phyloP scores from a whole-genome alignment of 2,797 vertebrate genomes.

The Glyptemys insculpta region DNA sequence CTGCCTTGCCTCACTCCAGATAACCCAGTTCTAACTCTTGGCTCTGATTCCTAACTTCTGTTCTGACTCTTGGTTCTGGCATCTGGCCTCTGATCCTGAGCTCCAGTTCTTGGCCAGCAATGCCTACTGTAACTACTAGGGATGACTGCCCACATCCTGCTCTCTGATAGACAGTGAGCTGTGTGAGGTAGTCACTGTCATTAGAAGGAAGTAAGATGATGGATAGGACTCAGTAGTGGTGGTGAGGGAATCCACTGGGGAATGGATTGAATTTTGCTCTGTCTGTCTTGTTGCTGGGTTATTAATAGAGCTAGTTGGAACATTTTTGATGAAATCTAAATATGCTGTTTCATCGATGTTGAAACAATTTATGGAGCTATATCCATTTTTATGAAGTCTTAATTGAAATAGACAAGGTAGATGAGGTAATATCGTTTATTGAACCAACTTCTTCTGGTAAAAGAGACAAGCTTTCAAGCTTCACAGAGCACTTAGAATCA shows the following conservation, averaged over 20 bases:
- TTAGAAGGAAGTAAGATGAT: background rate
- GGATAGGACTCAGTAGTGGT: background rate
- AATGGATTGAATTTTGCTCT: background rate
- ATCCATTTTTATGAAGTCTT: background rate
- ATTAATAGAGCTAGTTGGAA: background rate
- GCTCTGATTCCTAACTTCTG: too few species aligned
- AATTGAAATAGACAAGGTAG: background rate
- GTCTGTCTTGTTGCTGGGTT: background rate
- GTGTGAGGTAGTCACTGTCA: background rate
- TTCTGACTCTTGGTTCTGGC: background rate
- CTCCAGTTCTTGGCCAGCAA: too few species aligned
- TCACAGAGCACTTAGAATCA: background rate
- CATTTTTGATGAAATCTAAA: constrained; percentile 3
- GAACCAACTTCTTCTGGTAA: background rate
- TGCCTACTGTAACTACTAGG: background rate
- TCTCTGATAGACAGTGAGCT: background rate
- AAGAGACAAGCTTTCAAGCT: background rate
- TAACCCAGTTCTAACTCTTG: background rate
- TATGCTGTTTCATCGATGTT: constrained; percentile 4
- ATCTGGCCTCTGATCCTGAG: too few species aligned
- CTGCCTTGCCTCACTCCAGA: background rate
- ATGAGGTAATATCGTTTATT: background rate
- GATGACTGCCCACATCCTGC: background rate
- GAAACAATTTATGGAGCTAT: background rate
- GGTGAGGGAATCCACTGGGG: background rate